Conservation (phyloP, 2,888 invertebrate species). For the Amitus sp. region DNA sequence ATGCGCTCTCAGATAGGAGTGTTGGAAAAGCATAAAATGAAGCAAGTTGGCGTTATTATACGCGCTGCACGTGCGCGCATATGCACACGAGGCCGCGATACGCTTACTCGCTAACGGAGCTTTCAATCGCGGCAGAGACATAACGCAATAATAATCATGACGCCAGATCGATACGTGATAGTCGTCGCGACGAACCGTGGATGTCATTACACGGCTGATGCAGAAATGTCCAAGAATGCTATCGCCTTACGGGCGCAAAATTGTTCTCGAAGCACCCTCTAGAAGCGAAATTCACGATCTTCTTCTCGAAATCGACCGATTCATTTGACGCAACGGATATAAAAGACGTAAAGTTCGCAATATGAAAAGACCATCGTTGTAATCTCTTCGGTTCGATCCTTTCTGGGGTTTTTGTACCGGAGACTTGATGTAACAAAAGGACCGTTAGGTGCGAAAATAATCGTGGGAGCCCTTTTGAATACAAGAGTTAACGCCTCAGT, state of each 20-base stretch:
- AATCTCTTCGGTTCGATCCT: too few species aligned
- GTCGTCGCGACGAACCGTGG: constrained; percentile 47
- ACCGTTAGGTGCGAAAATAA: constrained; percentile 9
- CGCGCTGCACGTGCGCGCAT: constrained; percentile 29
- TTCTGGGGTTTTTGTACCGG: too few species aligned
- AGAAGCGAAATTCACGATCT: too few species aligned
- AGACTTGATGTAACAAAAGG: constrained; percentile 6
- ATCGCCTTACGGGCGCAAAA: constrained; percentile 39
- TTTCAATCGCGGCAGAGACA: constrained; percentile 54
- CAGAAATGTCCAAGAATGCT: constrained; percentile 48
- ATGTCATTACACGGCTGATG: constrained; percentile 49
- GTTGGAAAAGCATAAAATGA: constrained; percentile 36
- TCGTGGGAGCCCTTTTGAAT: constrained; percentile 13
- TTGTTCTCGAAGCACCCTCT: too few species aligned
- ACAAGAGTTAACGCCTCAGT: constrained; percentile 31
- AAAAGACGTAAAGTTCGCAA: too few species aligned
- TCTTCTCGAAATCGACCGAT: too few species aligned
- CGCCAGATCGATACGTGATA: constrained; percentile 60
- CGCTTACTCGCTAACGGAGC: constrained; percentile 51
- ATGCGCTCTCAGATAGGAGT: constrained; percentile 10
- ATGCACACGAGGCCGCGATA: constrained; percentile 20
- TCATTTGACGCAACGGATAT: too few species aligned
- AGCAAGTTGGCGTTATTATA: constrained; percentile 33
- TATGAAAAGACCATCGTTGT: too few species aligned
- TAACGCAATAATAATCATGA: constrained; percentile 59